Evolutionary conservation across 2,888 invertebrate genomes (phyloP).

Genomic region (Epiperipatus broadwayi): DNA sequence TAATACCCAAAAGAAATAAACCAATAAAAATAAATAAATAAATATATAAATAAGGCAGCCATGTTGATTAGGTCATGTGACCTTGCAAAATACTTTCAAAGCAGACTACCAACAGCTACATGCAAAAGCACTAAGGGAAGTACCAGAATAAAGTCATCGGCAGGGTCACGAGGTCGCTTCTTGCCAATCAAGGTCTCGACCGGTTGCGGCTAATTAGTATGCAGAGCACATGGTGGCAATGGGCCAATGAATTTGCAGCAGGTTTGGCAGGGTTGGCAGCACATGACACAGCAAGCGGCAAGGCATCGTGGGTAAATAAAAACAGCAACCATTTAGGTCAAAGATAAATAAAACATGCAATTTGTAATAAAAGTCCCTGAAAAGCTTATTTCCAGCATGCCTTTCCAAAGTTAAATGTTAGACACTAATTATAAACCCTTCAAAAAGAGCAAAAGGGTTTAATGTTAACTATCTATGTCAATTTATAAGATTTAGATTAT

Average conservation of each 20-base stretch:
- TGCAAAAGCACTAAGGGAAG: conserved; percentile 33
- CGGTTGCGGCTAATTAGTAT: conserved; percentile 31
- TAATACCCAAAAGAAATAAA: conserved; percentile 6
- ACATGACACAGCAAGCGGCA: conserved; percentile 33
- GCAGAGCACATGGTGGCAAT: conserved; percentile 27
- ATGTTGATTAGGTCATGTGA: conserved; percentile 24
- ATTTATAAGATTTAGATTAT: too few species aligned
- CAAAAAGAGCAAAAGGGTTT: too few species aligned
- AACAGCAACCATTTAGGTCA: conserved; percentile 21
- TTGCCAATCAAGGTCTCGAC: conserved; percentile 53
- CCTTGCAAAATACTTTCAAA: conserved; percentile 25
- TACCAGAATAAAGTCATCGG: conserved; percentile 87
- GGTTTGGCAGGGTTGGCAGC: conserved; percentile 28
- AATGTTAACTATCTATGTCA: too few species aligned
- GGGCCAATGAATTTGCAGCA: conserved; percentile 27
- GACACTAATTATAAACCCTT: too few species aligned
- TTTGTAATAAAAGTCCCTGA: not conserved
- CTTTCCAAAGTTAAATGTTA: too few species aligned
- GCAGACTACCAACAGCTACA: conserved; percentile 25
- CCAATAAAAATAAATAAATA: not conserved
- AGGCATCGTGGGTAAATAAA: conserved; percentile 29
- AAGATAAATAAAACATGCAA: not conserved
- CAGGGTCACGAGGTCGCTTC: conserved; percentile 74
- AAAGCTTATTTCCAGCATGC: too few species aligned
- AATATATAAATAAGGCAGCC: conserved; percentile 1